A percentile compares a stretch with the other conserved stretches of the same genome.
Conservation (phyloP, 2,113 vertebrate genomes). For the Cottus gobio region DNA sequence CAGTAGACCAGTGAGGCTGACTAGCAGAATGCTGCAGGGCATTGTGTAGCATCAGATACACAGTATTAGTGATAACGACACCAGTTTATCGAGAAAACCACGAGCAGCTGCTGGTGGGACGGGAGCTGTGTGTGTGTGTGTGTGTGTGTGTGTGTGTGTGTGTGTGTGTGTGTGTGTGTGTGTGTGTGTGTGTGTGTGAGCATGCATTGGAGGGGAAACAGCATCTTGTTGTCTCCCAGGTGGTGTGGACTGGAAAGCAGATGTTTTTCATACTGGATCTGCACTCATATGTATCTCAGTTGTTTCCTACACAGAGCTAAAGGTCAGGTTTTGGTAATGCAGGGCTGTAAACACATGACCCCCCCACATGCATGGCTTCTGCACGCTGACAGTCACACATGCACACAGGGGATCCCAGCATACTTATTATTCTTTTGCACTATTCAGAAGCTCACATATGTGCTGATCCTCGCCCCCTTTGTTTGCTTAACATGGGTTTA, state of each 20-base stretch:
- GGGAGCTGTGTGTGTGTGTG: neutral
- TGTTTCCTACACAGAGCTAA: neutral
- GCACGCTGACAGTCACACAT: neutral
- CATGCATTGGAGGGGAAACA: slow-evolving; percentile 6
- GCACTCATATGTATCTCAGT: neutral
- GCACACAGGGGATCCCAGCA: neutral
- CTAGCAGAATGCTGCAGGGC: slow-evolving; percentile 40
- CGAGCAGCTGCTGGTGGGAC: slow-evolving; percentile 25
- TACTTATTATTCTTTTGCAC: neutral
- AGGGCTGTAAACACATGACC: neutral
- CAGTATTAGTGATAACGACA: slow-evolving; percentile 63
- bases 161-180: slow-evolving; percentile 7
- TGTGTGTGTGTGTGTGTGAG: slow-evolving; percentile 12
- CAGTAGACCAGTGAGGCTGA: slow-evolving; percentile 40
- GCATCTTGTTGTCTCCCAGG: slow-evolving; percentile 35
- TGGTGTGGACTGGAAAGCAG: slow-evolving; percentile 50
- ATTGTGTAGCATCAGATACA: slow-evolving; percentile 41
- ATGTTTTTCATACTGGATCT: slow-evolving; percentile 31
- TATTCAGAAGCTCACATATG: slow-evolving; percentile 10
- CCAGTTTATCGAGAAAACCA: slow-evolving; percentile 38
- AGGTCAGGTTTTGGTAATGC: neutral
- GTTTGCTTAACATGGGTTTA: slow-evolving; percentile 67
- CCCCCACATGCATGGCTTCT: neutral
- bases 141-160: slow-evolving; percentile 7
- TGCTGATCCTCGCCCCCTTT: slow-evolving; percentile 45